Base-by-base conservation (phyloP, 2,113 vertebrate species). In the Xiphophorus hellerii region DNA sequence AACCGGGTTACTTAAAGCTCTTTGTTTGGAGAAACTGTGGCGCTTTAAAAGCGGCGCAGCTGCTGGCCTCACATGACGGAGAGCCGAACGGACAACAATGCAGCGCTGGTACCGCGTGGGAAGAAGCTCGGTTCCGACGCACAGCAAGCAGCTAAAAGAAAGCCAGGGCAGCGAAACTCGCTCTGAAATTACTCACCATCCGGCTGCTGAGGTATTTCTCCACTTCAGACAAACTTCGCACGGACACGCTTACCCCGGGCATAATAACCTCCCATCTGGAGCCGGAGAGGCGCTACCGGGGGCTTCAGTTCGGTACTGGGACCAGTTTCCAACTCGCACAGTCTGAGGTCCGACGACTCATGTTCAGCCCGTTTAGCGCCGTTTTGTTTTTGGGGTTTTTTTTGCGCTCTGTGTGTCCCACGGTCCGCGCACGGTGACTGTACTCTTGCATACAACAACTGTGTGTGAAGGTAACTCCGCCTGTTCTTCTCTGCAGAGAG, bases 211-310 rank as follows among this genome's bases (percentile, higher is more conserved):
- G 85, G 90, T 88, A 87, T 90, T 92, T 93, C 82, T 93, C 92
- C 66, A 80, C 90, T 88, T 93, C 90, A 9, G 84, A 87, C 84
- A 93, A 92, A 93, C 86, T 93, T 91, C 88, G 88, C 83, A 93
- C 90, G 54, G 91, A 89, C 71, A 91, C 83, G 78, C 66, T 90
- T 62, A 86, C 81, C 82, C 91, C 89, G 86, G 91, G 88, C 93
- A 93, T 92, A 83, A 77, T 89, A 83, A 69, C 73, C 81, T 81
- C 88, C 76, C 14, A 73, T 67, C 5, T 1, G 62, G 3, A 17
- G 22, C 71, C 71, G 1, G 9, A 3, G 8, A 1, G 42, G 65
- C 67, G 74, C 61, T 22, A 62, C 0, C 3, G 29, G 25, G 22
- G 62, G 62, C 66, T 37, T 76, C 79, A 67, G 7, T 48, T 28